Base-by-base conservation (phyloP, 1,140 invertebrate genomes). In the Dendrolimus punctatus region DNA sequence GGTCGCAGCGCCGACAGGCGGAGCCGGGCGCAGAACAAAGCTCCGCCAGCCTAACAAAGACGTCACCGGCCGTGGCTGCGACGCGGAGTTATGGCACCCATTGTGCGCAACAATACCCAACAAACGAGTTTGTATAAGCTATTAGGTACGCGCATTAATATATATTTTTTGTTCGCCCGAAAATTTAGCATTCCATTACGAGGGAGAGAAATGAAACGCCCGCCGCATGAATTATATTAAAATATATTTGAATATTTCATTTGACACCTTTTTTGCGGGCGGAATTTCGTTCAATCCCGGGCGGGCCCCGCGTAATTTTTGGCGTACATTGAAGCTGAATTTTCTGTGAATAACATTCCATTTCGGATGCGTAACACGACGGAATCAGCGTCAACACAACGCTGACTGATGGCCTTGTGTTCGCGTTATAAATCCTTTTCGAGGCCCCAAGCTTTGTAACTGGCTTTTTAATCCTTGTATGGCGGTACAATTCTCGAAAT, bases 191-290 rank as follows among this genome's bases (percentile, higher is more conserved):
- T 85, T 85, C 82, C 80, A 82, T 85, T 85, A 85, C 79, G 71
- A 73, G 80, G 82, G 80, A 82, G 79, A 82, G 82, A 84, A 85
- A 85, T 85, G 82, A 80, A 84, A 85, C 78, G 78, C 82, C 79
- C 79, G 80, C 80, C 75, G 80, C 80, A 85, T 85, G 82, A 85
- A 85, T 85, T 85, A 85, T 85, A 85, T 85, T 86, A 86, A 84
- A 86, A 86, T 86, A 86, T 81, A 86, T 86, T 86, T 86, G 83
- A 86, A 86, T 86, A 86, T 86, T 86, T 86, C 83, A 86, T 86
- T 86, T 86, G 83, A 86, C 80, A 84, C 83, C 80, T 86, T 84
- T 85, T 76, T 76, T 85, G 71, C 77, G 71, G 68, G 64, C 69
- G 80, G 74, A 78, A 82, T 83, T 83, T 80, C 70, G 80, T 80